A percentile compares a stretch with the other conserved stretches of the same genome.
phyloP scores from a whole-genome alignment of 2,797 vertebrate species.

The Phylloscopus collybita region DNA sequence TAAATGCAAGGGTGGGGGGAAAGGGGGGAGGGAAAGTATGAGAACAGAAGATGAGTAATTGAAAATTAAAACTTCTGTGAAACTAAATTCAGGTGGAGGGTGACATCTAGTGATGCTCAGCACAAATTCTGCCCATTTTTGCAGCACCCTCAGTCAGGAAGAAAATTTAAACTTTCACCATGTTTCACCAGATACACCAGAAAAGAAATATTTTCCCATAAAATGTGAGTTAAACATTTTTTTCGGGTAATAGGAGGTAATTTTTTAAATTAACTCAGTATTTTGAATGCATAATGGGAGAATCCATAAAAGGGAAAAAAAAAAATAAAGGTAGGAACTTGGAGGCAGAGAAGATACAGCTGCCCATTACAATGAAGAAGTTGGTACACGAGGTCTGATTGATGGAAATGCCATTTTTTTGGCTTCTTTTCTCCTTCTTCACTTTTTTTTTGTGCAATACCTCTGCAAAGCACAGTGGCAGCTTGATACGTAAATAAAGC shows the following conservation, averaged over 20 bases:
- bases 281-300: neutral
- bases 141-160: neutral
- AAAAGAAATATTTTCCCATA: neutral
- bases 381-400: fast-evolving
- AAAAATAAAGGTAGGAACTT: neutral
- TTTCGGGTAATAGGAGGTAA: neutral
- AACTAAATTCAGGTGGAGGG: slow-evolving; percentile 26
- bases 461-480: neutral
- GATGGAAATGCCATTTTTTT: neutral
- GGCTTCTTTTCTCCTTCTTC: neutral
- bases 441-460: neutral
- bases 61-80: neutral
- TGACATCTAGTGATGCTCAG: slow-evolving; percentile 67
- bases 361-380: neutral
- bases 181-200: neutral
- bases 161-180: neutral
- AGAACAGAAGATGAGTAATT: neutral
- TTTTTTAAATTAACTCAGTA: neutral
- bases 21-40: fast-evolving
- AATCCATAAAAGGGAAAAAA: neutral
- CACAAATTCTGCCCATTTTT: neutral
- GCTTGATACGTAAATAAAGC: neutral
- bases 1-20: fast-evolving
- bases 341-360: neutral
- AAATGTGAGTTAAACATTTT: fast-evolving